Percentiles rank a stretch among this genome's conserved stretches.
These are phyloP conservation scores for Parasteatoda lunata DNA, from an alignment of 2,888 invertebrate genomes.

Conservation along the genomic window DNA sequence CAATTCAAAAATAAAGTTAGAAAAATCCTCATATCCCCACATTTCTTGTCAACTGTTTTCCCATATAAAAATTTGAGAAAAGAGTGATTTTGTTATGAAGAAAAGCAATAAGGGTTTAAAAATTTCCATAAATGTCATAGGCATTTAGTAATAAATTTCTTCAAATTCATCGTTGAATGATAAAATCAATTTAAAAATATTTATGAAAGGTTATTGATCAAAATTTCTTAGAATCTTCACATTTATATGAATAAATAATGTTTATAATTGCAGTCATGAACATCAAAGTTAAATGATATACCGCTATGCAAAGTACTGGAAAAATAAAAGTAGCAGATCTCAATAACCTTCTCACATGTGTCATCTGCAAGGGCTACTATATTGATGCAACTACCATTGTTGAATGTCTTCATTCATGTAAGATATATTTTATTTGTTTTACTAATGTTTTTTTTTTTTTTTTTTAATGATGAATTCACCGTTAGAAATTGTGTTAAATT, in stretches of 20 bases:
- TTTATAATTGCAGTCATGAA: constrained; percentile 27
- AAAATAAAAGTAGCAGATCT: constrained; percentile 75
- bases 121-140: not conserved
- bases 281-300: constrained; percentile 8
- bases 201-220: not conserved
- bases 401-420: constrained; percentile 96
- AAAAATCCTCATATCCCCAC: no score
- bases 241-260: not conserved
- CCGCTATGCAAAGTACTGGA: constrained; percentile 63
- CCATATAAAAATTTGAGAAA: no score
- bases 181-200: not conserved
- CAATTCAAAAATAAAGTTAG: no score
- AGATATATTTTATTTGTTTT: constrained; percentile 74
- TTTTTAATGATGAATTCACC: no score
- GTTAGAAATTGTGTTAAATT: no score
- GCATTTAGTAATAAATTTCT: no score
- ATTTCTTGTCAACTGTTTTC: no score
- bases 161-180: not conserved
- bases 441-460: not conserved
- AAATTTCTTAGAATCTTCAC: no score
- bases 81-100: no score
- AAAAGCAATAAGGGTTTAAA: not conserved
- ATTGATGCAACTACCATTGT: constrained; percentile 96
- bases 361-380: constrained; percentile 92
- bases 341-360: constrained; percentile 92